Evolutionary conservation across 2,797 vertebrate species (phyloP).

Genomic region (Cichlasoma orientale): DNA sequence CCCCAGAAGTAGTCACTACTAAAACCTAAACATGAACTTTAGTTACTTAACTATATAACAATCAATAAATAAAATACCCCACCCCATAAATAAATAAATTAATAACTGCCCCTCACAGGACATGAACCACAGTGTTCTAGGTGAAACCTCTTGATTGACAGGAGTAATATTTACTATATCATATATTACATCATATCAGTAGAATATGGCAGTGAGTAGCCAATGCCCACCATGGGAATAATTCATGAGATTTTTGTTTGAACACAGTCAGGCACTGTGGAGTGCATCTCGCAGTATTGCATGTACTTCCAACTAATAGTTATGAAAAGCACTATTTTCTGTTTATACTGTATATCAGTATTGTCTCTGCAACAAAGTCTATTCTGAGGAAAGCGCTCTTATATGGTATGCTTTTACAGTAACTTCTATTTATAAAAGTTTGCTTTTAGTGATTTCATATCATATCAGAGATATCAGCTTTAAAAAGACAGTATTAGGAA

Average conservation of each 20-base stretch:
- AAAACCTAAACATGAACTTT: too few species aligned
- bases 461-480: not conserved
- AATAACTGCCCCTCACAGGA: not conserved
- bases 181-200: not conserved
- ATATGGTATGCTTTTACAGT: not conserved
- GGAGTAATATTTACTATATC: not conserved
- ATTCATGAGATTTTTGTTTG: constrained; percentile 4
- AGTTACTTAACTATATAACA: not conserved
- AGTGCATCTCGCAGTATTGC: not conserved
- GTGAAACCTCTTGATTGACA: not conserved
- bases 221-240: not conserved
- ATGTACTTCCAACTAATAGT: not conserved
- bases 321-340: not conserved
- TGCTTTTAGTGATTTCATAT: not conserved
- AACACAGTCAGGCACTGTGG: not conserved
- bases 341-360: not conserved
- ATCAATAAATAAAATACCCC: too few species aligned
- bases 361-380: not conserved
- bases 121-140: not conserved
- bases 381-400: not conserved
- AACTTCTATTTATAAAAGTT: not conserved
- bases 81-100: too few species aligned
- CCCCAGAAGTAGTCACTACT: not conserved
- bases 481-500: not conserved
- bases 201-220: not conserved